These are phyloP conservation scores for Clinocottus analis DNA, from an alignment of 2,113 vertebrate genomes.

Conservation along the genomic window DNA sequence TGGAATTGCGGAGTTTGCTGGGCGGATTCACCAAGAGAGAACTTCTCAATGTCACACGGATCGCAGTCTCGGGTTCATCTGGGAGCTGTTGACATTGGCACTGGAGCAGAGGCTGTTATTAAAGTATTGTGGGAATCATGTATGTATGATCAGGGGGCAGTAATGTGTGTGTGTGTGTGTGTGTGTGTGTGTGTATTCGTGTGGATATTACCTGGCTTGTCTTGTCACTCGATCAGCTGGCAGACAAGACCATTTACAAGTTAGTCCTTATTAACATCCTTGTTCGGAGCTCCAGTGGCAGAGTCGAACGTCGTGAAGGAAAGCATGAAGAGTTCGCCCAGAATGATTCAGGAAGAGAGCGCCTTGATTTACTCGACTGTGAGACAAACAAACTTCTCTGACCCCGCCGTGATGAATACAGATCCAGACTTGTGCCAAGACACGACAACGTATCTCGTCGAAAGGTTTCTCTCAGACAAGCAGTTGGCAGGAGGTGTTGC, in stretches of 20 bases:
- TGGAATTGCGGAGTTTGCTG: too few species aligned
- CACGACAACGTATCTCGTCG: not conserved
- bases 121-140: too few species aligned
- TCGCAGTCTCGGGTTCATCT: too few species aligned
- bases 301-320: not conserved
- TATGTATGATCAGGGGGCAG: too few species aligned
- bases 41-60: too few species aligned
- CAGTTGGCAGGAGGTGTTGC: not conserved
- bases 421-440: not conserved
- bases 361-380: not conserved
- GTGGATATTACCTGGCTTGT: not conserved
- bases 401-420: not conserved
- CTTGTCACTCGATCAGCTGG: not conserved
- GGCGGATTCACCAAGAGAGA: too few species aligned
- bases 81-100: too few species aligned
- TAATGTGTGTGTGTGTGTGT: too few species aligned
- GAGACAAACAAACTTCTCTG: not conserved
- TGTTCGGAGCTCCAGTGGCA: not conserved
- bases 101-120: too few species aligned
- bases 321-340: not conserved
- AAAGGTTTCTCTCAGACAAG: not conserved
- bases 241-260: not conserved
- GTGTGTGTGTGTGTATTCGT: too few species aligned
- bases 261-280: not conserved
- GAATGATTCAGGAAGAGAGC: not conserved